A percentile compares a stretch with the other conserved stretches of the same genome.
These are phyloP conservation scores for Laupala kohalensis DNA, from an alignment of 1,140 invertebrate species.

Conservation along the genomic window DNA sequence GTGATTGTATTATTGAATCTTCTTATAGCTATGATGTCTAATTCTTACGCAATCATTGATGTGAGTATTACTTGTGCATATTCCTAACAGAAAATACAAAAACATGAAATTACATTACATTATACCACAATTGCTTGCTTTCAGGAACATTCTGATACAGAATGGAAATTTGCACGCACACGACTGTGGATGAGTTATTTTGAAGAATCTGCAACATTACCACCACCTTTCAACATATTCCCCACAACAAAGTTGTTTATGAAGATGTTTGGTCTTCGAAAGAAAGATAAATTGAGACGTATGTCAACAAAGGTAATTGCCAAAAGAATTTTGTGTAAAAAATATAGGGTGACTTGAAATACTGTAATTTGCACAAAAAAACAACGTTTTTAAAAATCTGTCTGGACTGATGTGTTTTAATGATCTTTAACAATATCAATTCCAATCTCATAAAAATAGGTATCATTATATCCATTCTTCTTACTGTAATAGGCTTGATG, in stretches of 20 bases:
- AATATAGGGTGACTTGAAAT: not conserved
- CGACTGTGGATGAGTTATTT: slow-evolving; percentile 86
- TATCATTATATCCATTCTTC: no score
- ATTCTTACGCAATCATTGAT: slow-evolving; percentile 69
- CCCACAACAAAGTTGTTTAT: slow-evolving; percentile 54
- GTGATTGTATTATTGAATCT: slow-evolving; percentile 75
- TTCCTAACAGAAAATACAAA: no score
- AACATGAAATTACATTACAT: not conserved
- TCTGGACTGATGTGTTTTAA: no score
- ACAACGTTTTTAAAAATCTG: no score
- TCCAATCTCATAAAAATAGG: no score
- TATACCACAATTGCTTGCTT: not conserved
- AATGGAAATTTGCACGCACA: slow-evolving; percentile 84
- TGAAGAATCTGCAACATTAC: slow-evolving; percentile 70
- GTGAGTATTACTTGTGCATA: slow-evolving; percentile 36
- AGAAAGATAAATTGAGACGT: slow-evolving; percentile 53
- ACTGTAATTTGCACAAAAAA: no score
- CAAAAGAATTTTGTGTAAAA: not conserved
- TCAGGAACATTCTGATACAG: slow-evolving; percentile 70
- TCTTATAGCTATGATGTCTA: slow-evolving; percentile 85
- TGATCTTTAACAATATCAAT: no score
- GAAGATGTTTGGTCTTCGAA: slow-evolving; percentile 45
- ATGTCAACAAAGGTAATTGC: slow-evolving; percentile 43
- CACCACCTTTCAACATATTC: slow-evolving; percentile 74
- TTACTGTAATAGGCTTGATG: no score